Evolutionary conservation across 1,140 invertebrate species (phyloP).

Genomic region (Meloidogyne exigua): DNA sequence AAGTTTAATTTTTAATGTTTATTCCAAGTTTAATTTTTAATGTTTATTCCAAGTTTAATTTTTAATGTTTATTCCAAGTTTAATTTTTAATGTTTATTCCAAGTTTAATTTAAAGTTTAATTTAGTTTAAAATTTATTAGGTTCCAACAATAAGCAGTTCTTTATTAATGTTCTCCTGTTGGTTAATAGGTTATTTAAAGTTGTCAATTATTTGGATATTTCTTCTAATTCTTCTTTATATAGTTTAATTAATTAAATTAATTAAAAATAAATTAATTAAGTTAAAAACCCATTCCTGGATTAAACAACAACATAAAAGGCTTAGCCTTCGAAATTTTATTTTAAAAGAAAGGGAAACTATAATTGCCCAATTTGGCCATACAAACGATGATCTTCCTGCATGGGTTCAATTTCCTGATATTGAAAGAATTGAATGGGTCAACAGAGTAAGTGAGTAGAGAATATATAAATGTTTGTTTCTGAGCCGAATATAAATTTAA

Average conservation of each 20-base stretch:
- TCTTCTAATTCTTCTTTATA: constrained; percentile 43
- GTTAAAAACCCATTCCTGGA: constrained; percentile 41
- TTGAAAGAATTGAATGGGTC: constrained; percentile 62
- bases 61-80: too few species aligned
- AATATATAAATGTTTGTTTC: not conserved
- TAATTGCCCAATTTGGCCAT: constrained; percentile 54
- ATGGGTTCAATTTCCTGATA: constrained; percentile 63
- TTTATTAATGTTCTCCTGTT: constrained; percentile 47
- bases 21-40: too few species aligned
- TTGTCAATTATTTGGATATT: constrained; percentile 57
- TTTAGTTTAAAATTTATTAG: not conserved
- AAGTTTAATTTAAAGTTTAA: not conserved
- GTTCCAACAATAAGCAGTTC: constrained; percentile 37
- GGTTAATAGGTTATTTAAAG: constrained; percentile 43
- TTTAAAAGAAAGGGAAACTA: constrained; percentile 36
- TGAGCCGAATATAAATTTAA: too few species aligned
- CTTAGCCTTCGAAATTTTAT: constrained; percentile 29
- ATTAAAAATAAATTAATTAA: constrained; percentile 28
- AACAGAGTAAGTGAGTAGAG: constrained; percentile 53
- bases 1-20: not conserved
- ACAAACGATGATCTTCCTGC: constrained; percentile 53
- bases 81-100: not conserved
- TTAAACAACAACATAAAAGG: constrained; percentile 51
- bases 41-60: not conserved
- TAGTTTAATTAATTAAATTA: constrained; percentile 41